Base-by-base conservation (phyloP, 2,888 invertebrate species). In the Agrotis puta region DNA sequence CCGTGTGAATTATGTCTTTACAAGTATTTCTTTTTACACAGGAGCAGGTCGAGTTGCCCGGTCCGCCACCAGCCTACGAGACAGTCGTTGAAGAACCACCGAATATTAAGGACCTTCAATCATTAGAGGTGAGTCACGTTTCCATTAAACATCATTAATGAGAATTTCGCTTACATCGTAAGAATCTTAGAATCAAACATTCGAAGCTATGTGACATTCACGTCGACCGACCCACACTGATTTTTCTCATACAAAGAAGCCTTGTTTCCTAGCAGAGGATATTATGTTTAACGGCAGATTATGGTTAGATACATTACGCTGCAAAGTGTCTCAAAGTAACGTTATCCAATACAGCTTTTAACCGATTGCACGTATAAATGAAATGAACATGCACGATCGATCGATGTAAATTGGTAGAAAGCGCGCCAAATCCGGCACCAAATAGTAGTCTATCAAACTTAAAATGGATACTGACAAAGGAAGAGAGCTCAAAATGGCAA, bases 51-150 rank as follows among this genome's bases (percentile, higher is more conserved):
- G 91, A 92, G 48, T 51, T 91, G 3, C 96, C 97, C 0, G 97
- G 97, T 0, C 97, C 97, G 1, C 97, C 97, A 16, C 97, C 97
- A 0, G 96, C 97, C 2, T 97, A 97, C 90, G 97, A 97, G 69
- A 90, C 94, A 1, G 95, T 96, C 2, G 95, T 96, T 3, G 91
- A 92, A 24, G 88, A 80, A 7, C 74, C 90, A 4, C 74, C 88
- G 3, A 82, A 82, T 47, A 86, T 88, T 47, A 94, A 94, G 83
- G 92, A 94, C 68, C 88, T 86, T 65, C 79, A 85, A 48, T 80
- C 85, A 22, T 84, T 93, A 78, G 90, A 93, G 90, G 94, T 94
- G 79, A 81, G 74, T 74, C n/a, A 13, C 0, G n/a, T 22, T n/a
- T 22, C 6, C 0, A n/a, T 27, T 2, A 53, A 3, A 53, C 24